phyloP scores from a whole-genome alignment of 2,888 invertebrate genomes.

The Punctoribates punctum region DNA sequence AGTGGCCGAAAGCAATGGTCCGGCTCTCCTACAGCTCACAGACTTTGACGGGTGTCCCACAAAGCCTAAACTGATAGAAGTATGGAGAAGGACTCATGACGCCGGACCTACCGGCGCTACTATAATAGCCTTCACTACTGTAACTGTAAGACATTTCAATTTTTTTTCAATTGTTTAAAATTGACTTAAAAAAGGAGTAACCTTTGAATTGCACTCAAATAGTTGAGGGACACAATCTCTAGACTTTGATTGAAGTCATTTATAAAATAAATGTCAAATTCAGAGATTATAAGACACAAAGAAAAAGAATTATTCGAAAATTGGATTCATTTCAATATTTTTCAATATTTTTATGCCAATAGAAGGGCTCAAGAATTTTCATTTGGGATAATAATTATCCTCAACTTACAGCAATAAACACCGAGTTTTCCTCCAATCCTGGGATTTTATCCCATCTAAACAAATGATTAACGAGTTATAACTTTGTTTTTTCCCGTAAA shows the following conservation, averaged over 20 bases:
- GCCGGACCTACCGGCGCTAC: conserved; percentile 62
- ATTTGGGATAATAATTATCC: too few relatives aligned
- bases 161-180: background rate
- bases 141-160: conserved; percentile 40
- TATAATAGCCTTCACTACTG: conserved; percentile 64
- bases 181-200: background rate
- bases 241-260: too few relatives aligned
- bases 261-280: background rate
- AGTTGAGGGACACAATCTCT: too few relatives aligned
- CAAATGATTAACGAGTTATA: too few relatives aligned
- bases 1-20: conserved; percentile 56
- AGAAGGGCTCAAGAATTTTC: too few relatives aligned
- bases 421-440: too few relatives aligned
- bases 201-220: too few relatives aligned
- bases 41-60: conserved; percentile 50
- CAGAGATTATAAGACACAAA: background rate
- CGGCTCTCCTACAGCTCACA: conserved; percentile 48
- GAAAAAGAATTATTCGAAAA: background rate
- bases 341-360: too few relatives aligned
- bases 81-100: conserved; percentile 47
- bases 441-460: too few relatives aligned
- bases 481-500: too few relatives aligned
- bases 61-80: conserved; percentile 50
- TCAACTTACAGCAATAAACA: too few relatives aligned
- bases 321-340: background rate